These are phyloP conservation scores for Sitta carolinensis DNA, from an alignment of 2,797 vertebrate species.

Conservation along the genomic window DNA sequence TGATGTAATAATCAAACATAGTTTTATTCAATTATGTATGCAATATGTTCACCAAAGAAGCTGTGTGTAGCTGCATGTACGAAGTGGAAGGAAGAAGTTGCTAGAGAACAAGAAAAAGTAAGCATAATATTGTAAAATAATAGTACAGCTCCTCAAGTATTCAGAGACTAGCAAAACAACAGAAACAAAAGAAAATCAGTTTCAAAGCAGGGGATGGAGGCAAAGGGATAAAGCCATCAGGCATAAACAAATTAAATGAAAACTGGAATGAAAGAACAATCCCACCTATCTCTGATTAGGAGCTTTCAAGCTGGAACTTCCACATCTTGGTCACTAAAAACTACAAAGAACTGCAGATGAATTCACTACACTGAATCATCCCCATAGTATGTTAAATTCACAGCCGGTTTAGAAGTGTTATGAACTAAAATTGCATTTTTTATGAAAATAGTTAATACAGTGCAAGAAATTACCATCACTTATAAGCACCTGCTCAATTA, in stretches of 20 bases:
- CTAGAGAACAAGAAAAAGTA: background rate
- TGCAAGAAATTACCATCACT: background rate
- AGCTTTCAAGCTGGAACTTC: background rate
- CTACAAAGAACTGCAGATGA: background rate
- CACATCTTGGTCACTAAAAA: background rate
- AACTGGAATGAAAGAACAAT: background rate
- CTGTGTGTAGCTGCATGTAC: background rate
- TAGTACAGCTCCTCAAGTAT: background rate
- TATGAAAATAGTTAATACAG: background rate
- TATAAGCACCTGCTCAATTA: background rate
- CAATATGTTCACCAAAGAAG: background rate
- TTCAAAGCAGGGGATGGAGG: background rate
- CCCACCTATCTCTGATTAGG: background rate
- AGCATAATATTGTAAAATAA: background rate
- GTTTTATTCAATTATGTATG: background rate
- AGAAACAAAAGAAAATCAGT: background rate
- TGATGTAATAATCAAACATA: background rate
- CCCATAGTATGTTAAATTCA: background rate
- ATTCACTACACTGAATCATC: accelerated
- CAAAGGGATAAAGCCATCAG: background rate
- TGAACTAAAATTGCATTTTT: background rate
- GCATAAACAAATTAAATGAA: background rate
- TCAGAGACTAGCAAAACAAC: background rate
- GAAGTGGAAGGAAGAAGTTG: background rate
- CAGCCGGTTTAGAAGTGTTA: background rate